phyloP scores from a whole-genome alignment of 2,797 vertebrate species.

The Mormyrops attenuatus region DNA sequence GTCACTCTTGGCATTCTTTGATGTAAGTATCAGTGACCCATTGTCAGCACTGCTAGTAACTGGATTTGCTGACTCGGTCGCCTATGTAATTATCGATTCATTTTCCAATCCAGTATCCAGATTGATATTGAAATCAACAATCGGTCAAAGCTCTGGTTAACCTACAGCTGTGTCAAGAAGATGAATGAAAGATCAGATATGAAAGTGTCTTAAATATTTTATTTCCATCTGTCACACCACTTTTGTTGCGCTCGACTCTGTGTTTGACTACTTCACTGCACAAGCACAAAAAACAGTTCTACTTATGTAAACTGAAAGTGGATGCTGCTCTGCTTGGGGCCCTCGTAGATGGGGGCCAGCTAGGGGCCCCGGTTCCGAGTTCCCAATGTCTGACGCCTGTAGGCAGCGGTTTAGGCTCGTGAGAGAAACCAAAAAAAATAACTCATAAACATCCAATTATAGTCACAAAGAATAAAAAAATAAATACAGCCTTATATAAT shows the following conservation, averaged over 20 bases:
- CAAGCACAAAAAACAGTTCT: neutral
- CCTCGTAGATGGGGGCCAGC: neutral
- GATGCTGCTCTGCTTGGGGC: neutral
- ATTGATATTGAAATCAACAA: neutral
- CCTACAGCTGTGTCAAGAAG: neutral
- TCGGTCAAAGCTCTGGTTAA: neutral
- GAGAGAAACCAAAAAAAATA: conserved; percentile 50
- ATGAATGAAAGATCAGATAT: neutral
- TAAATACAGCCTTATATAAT: conserved; percentile 53
- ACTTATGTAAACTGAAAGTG: neutral
- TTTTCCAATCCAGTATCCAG: neutral
- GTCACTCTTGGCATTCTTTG: neutral
- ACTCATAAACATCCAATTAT: conserved; percentile 57
- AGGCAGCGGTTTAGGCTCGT: conserved; percentile 26
- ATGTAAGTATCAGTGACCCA: neutral
- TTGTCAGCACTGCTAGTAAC: neutral
- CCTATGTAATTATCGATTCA: neutral
- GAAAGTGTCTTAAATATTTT: neutral
- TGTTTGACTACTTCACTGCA: neutral
- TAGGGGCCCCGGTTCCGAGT: neutral
- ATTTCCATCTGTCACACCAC: neutral
- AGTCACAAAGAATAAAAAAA: conserved; percentile 52
- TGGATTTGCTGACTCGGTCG: neutral
- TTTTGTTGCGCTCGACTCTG: neutral
- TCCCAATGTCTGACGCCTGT: too few relatives aligned